Conservation (phyloP, 2,888 invertebrate species). For the Listrodromus nycthemerus region DNA sequence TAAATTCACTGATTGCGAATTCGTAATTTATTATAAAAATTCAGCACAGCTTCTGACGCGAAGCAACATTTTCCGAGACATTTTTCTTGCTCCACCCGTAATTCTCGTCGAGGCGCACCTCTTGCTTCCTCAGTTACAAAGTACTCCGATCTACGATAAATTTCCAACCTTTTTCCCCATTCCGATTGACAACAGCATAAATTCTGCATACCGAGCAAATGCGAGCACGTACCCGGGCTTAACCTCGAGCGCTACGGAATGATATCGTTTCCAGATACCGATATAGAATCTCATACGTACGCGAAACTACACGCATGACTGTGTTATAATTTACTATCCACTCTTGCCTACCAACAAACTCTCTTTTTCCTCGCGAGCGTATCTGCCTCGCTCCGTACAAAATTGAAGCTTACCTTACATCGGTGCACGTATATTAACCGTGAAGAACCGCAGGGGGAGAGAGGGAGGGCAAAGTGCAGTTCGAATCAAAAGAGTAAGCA, state of each 20-base stretch:
- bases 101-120: not conserved
- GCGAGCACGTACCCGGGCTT: not conserved
- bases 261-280: slow-evolving; percentile 1
- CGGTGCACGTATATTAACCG: slow-evolving; percentile 25
- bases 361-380: slow-evolving; percentile 11
- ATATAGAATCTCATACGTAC: not conserved
- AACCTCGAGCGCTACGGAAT: not conserved
- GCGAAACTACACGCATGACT: not conserved
- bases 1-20: not conserved
- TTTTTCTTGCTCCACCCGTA: not conserved
- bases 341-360: slow-evolving; percentile 5
- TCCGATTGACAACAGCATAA: not conserved
- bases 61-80: not conserved
- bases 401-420: slow-evolving; percentile 36
- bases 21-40: not conserved
- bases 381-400: slow-evolving; percentile 7
- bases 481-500: slow-evolving; percentile 38
- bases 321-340: slow-evolving; percentile 41
- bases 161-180: not conserved
- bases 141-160: not conserved
- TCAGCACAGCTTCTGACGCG: not conserved
- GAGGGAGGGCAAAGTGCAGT: slow-evolving; percentile 20
- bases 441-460: not conserved
- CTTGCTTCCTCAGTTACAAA: not conserved
- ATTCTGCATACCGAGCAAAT: not conserved